These are phyloP conservation scores for Alethe diademata DNA, from an alignment of 2,113 vertebrate genomes.

Conservation along the genomic window DNA sequence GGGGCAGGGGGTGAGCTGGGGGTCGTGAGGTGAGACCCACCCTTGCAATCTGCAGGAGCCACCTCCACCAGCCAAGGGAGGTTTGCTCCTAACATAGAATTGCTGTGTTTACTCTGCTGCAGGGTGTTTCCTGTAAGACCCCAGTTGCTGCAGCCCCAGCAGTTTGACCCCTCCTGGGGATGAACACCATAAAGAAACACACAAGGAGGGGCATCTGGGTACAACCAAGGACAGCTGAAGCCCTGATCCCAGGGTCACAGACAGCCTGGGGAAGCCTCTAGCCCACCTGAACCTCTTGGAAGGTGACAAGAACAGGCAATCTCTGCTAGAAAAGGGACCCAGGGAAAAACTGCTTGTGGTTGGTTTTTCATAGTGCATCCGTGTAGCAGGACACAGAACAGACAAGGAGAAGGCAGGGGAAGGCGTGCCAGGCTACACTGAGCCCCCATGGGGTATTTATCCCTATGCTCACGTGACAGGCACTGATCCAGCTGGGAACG, in stretches of 20 bases:
- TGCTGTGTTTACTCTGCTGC: not conserved
- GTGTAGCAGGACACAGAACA: accelerated
- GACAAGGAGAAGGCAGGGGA: not conserved
- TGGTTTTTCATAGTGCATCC: not conserved
- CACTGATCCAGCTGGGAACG: not conserved
- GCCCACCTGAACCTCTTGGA: not conserved
- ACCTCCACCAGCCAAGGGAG: not conserved
- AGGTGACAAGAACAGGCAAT: not conserved
- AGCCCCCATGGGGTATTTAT: not conserved
- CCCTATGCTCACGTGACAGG: accelerated
- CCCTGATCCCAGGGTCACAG: not conserved
- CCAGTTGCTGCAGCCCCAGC: not conserved
- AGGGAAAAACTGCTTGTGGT: not conserved
- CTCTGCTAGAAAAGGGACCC: not conserved
- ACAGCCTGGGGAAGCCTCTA: not conserved
- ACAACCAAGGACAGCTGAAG: not conserved
- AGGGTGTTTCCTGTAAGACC: not conserved
- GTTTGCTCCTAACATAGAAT: not conserved
- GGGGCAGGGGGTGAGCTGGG: not conserved
- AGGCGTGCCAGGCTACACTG: not conserved
- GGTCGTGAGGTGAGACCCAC: accelerated
- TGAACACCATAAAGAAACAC: not conserved
- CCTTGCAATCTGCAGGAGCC: not conserved
- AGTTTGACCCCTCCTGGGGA: not conserved
- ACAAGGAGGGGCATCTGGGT: not conserved